Conservation (phyloP, 1,140 invertebrate species). For the Drosophila rhopaloa region DNA sequence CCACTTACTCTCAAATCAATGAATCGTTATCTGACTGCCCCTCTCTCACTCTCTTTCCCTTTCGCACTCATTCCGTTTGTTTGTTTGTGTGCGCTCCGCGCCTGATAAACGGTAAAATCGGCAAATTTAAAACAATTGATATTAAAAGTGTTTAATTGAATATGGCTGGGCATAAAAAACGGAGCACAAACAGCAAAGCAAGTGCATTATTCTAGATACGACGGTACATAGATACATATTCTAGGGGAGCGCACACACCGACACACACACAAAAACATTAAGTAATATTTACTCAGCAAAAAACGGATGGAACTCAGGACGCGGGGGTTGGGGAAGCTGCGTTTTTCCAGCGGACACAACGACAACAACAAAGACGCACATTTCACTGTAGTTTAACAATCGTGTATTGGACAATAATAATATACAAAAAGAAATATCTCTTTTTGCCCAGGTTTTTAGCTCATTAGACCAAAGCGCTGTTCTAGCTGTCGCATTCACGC, state of each 20-base stretch:
- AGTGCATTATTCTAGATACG: conserved; percentile 47
- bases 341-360: conserved; percentile 17
- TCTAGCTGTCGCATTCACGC: conserved; percentile 56
- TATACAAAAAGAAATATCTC: conserved; percentile 55
- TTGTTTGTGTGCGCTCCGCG: conserved; percentile 30
- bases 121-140: conserved; percentile 78
- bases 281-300: conserved; percentile 75
- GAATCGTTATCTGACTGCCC: conserved; percentile 28
- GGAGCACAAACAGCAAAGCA: conserved; percentile 45
- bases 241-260: conserved; percentile 59
- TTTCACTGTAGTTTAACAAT: conserved; percentile 66
- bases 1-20: conserved; percentile 64
- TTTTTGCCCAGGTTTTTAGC: conserved; percentile 57
- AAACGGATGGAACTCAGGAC: conserved; percentile 14
- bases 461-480: conserved; percentile 37
- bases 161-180: conserved; percentile 31
- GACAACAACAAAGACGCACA: conserved; percentile 48
- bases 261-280: conserved; percentile 74
- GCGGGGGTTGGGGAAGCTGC: conserved; percentile 13
- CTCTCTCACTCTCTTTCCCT: conserved; percentile 12
- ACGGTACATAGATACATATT: conserved; percentile 76
- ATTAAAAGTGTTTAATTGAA: conserved; percentile 71
- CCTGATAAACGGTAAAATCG: conserved; percentile 48
- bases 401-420: conserved; percentile 29
- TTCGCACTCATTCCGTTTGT: conserved; percentile 15